Conservation (phyloP, 2,797 vertebrate species). For the Acropternis orthonyx region DNA sequence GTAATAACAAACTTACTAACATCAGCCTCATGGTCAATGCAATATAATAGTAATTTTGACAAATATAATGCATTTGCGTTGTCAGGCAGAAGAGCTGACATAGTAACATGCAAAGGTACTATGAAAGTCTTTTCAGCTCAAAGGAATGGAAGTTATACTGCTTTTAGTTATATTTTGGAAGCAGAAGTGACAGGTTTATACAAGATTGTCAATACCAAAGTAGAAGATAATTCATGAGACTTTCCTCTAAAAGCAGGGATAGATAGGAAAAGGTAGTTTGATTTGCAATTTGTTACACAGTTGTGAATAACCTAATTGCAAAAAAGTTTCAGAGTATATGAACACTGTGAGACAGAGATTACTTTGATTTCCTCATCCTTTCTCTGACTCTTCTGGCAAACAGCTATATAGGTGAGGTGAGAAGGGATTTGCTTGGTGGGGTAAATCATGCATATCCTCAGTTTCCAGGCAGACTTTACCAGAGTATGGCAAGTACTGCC, state of each 20-base stretch:
- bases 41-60: neutral
- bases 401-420: neutral
- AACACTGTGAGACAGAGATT: neutral
- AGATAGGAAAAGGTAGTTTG: neutral
- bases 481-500: neutral
- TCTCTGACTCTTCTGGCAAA: neutral
- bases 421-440: neutral
- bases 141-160: neutral
- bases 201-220: neutral
- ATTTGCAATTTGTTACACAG: neutral
- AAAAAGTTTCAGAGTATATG: neutral
- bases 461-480: neutral
- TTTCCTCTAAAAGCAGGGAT: neutral
- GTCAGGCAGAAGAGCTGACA: neutral
- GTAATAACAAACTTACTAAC: neutral
- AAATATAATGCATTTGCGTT: neutral
- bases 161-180: constrained; percentile 19
- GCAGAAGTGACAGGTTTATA: constrained; percentile 8
- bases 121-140: neutral
- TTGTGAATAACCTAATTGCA: neutral
- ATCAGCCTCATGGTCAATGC: neutral
- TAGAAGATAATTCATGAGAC: neutral
- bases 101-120: neutral
- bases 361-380: neutral
- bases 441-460: accelerated